Conservation (phyloP, 2,113 vertebrate genomes). For the Bos indicus region DNA sequence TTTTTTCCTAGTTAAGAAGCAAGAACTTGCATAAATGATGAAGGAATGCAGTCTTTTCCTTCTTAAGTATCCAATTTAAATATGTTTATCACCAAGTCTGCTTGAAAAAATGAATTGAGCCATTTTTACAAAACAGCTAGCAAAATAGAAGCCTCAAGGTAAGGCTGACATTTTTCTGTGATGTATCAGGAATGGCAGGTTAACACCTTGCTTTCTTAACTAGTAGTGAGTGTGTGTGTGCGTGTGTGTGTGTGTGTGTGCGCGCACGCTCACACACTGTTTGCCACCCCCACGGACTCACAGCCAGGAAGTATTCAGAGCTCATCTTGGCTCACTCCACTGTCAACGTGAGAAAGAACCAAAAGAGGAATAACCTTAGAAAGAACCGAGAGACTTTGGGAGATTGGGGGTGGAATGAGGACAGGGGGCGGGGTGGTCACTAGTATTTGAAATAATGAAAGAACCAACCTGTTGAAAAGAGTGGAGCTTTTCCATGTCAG, state of each 20-base stretch:
- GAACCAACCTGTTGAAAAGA: background rate
- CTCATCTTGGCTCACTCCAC: background rate
- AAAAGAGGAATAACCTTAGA: background rate
- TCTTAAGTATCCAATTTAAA: background rate
- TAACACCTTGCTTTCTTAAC: rapidly evolving
- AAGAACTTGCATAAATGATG: background rate
- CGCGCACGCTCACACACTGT: rapidly evolving
- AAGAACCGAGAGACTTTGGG: background rate
- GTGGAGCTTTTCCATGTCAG: no score
- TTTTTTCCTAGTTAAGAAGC: background rate
- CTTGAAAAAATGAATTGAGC: background rate
- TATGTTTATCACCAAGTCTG: background rate
- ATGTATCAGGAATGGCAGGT: rapidly evolving
- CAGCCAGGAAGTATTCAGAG: background rate
- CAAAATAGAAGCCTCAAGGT: background rate
- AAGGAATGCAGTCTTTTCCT: background rate
- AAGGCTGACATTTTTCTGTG: background rate
- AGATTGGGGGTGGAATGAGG: no score
- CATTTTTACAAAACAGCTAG: background rate
- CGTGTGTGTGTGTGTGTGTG: background rate
- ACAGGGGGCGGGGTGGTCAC: rapidly evolving
- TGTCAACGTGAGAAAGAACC: background rate
- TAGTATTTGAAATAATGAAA: background rate
- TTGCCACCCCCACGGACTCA: background rate
- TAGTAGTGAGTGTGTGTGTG: rapidly evolving